These are phyloP conservation scores for Prorops nasuta DNA, from an alignment of 1,140 invertebrate genomes.

Conservation along the genomic window DNA sequence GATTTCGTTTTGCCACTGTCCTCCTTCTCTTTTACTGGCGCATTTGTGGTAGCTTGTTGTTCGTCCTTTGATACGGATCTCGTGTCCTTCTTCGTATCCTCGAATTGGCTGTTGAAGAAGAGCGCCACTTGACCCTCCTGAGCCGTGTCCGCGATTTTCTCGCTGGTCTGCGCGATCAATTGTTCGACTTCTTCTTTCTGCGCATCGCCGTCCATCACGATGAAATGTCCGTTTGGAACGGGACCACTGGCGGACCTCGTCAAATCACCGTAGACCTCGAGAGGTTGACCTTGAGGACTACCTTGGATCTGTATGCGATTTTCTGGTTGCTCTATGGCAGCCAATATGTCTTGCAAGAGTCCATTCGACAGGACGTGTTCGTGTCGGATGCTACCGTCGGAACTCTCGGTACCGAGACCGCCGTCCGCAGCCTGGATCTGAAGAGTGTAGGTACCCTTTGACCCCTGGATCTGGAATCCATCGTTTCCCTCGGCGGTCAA, in stretches of 20 bases:
- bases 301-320: conserved; percentile 34
- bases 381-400: conserved; percentile 59
- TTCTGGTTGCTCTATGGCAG: conserved; percentile 68
- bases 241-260: conserved; percentile 19
- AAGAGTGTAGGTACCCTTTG: conserved; percentile 66
- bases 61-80: conserved; percentile 28
- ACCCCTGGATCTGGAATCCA: conserved; percentile 64
- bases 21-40: neutral
- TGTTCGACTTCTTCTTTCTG: conserved; percentile 18
- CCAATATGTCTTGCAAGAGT: conserved; percentile 73
- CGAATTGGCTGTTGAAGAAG: conserved; percentile 39
- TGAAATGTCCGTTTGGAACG: conserved; percentile 23
- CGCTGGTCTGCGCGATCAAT: conserved; percentile 11
- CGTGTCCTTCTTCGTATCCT: conserved; percentile 31
- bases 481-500: conserved; percentile 36
- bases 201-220: conserved; percentile 12
- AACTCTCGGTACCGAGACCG: conserved; percentile 43
- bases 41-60: neutral
- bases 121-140: conserved; percentile 27
- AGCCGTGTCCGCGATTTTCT: neutral
- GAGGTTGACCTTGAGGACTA: conserved; percentile 25
- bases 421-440: conserved; percentile 69
- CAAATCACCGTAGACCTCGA: conserved; percentile 35
- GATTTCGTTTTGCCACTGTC: conserved; percentile 5
- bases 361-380: conserved; percentile 75